Base-by-base conservation (phyloP, 2,113 vertebrate species). In the Brachyhypopomus gauderio region DNA sequence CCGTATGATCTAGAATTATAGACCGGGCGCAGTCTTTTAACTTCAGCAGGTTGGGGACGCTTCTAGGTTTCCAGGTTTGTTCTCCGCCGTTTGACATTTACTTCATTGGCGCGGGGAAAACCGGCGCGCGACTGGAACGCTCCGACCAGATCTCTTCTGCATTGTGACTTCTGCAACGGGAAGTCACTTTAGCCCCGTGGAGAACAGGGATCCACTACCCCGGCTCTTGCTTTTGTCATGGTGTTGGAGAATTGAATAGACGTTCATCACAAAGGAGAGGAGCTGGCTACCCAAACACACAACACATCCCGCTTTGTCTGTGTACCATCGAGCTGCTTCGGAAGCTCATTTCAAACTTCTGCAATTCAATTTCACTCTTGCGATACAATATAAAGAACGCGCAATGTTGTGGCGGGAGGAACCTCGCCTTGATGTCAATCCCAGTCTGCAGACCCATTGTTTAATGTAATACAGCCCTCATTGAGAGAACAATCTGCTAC, bases 161-260 rank as follows among this genome's bases (percentile, higher is more conserved):
- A 22, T 27, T 12, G 48, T 16, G 11, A 41, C 22, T 6, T 69
- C 25, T 78, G 1, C 36, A 69, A 63, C 12, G 34, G 66, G 38
- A 76, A 64, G 27, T 52, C n/a, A 25, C 66, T 77, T 52, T 66
- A 30, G 36, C 38, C 60, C 23, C 14, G 27, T 41, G 5, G 75
- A 77, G 64, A 41, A 19, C 66, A 22, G 38, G 3, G 36, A 41
- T 41, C 34, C 22, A 70, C 17, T 38, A 16, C 20, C 36, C 36
- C 11, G 22, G 36, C 34, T 67, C 17, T 9, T 8, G 25, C 36
- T 30, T 70, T 11, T 70, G 66, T 70, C 36, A 41, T 22, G 36
- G 34, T 41, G 9, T 70, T 38, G 66, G n/a, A 9, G 23, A 25
- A 11, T 6, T 58, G 63, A 78, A 48, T 56, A 45, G 23, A 9